Evolutionary conservation across 2,888 invertebrate species (phyloP).

Genomic region (Perdita meconis): DNA sequence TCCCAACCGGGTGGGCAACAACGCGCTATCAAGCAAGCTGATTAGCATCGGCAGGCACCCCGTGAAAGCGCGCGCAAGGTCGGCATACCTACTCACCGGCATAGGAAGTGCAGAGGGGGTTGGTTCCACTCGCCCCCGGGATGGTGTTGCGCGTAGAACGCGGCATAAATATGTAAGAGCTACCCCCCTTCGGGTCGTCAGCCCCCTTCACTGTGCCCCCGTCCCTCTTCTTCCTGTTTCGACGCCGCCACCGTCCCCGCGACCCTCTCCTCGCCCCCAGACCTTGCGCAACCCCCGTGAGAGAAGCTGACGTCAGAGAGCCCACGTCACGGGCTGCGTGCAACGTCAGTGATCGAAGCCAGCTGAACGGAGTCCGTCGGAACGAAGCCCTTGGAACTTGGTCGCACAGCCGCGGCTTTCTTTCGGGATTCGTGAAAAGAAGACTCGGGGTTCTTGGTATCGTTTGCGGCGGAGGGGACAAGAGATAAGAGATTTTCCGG

Average conservation of each 20-base stretch:
- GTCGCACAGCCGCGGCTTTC: conserved; percentile 73
- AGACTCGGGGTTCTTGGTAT: no score
- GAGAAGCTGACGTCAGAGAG: conserved; percentile 74
- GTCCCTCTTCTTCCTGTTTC: conserved; percentile 33
- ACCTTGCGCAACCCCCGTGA: conserved; percentile 76
- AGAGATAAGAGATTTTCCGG: no score
- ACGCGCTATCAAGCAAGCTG: conserved; percentile 57
- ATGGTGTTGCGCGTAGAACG: conserved; percentile 81
- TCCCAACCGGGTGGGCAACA: conserved; percentile 32
- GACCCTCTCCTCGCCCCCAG: conserved; percentile 74
- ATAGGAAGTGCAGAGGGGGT: conserved; percentile 63
- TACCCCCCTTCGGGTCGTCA: conserved; percentile 74
- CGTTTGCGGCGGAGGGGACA: no score
- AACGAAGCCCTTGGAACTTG: conserved; percentile 43
- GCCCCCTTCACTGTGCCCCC: conserved; percentile 72
- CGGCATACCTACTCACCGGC: conserved; percentile 64
- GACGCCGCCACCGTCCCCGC: conserved; percentile 27
- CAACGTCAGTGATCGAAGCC: conserved; percentile 83
- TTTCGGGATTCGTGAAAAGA: no score
- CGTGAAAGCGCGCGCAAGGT: conserved; percentile 68
- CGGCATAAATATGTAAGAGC: conserved; percentile 84
- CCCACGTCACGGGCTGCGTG: conserved; percentile 78
- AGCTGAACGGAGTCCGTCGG: conserved; percentile 75
- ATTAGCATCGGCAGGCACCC: conserved; percentile 64
- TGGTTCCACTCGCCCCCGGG: conserved; percentile 66